phyloP scores from a whole-genome alignment of 2,113 vertebrate genomes.

The Columbina picui region DNA sequence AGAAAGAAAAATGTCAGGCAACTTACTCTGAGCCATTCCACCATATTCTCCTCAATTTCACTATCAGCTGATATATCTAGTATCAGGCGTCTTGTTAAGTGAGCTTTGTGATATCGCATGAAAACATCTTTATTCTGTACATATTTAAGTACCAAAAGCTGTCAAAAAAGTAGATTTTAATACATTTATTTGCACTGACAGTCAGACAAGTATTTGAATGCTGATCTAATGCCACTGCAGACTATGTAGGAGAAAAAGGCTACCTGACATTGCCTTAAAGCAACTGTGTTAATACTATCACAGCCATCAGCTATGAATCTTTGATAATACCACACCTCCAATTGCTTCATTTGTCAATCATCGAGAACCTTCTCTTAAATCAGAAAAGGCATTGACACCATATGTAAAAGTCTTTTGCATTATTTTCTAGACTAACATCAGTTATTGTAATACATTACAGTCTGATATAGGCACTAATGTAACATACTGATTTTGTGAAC shows the following conservation, averaged over 20 bases:
- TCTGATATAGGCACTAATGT: neutral
- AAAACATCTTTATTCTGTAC: conserved; percentile 99
- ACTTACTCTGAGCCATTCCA: conserved; percentile 98
- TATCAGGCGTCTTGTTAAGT: conserved; percentile 95
- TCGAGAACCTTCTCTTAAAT: neutral
- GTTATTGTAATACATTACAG: neutral
- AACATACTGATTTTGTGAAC: neutral
- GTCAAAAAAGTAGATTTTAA: conserved; percentile 45
- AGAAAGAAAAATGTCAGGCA: neutral
- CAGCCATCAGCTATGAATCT: neutral
- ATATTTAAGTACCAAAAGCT: conserved; percentile 98
- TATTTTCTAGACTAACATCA: neutral
- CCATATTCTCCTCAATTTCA: conserved; percentile 99
- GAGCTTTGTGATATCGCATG: conserved; percentile 99
- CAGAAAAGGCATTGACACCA: neutral
- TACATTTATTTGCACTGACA: neutral
- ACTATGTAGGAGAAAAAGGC: neutral
- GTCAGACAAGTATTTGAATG: neutral
- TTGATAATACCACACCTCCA: neutral
- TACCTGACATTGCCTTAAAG: neutral
- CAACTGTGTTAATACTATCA: neutral
- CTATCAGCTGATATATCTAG: conserved; percentile 98
- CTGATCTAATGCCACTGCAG: neutral
- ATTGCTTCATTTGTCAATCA: neutral
- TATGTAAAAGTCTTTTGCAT: neutral